These are phyloP conservation scores for Erannis defoliaria DNA, from an alignment of 2,888 invertebrate species.

Conservation along the genomic window DNA sequence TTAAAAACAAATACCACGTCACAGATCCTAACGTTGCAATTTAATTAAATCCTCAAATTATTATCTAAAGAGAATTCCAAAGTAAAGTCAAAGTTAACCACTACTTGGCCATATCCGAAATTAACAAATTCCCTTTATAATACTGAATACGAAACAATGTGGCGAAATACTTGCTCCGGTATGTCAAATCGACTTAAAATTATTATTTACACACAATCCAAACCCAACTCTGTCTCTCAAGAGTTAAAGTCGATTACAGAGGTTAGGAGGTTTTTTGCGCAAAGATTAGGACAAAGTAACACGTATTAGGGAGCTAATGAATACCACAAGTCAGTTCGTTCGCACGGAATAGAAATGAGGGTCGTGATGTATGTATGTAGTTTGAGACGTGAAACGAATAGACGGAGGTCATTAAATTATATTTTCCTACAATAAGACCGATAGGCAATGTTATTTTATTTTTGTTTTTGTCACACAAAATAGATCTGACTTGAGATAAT, in stretches of 20 bases:
- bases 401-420: not conserved
- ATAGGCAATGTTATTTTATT: no score
- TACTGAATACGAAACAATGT: conserved; percentile 72
- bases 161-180: conserved; percentile 69
- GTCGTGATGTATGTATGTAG: conserved; percentile 37
- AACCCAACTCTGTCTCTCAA: conserved; percentile 44
- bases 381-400: conserved; percentile 20
- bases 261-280: conserved; percentile 57
- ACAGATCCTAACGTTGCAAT: conserved; percentile 10
- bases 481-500: no score
- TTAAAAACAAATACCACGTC: not conserved
- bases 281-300: conserved; percentile 81
- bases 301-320: conserved; percentile 81
- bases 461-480: no score
- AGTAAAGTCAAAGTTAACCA: conserved; percentile 57
- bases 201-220: conserved; percentile 45
- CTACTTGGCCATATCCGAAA: conserved; percentile 64
- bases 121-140: conserved; percentile 73
- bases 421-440: not conserved
- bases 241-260: conserved; percentile 48
- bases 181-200: conserved; percentile 73
- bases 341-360: conserved; percentile 59
- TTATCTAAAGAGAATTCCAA: conserved; percentile 44
- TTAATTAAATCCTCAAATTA: conserved; percentile 33
- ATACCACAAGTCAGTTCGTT: conserved; percentile 76